Evolutionary conservation across 2,113 vertebrate species (phyloP), one percentile per base, ranked within the genome.

Genomic region (Dromas ardeola): DNA sequence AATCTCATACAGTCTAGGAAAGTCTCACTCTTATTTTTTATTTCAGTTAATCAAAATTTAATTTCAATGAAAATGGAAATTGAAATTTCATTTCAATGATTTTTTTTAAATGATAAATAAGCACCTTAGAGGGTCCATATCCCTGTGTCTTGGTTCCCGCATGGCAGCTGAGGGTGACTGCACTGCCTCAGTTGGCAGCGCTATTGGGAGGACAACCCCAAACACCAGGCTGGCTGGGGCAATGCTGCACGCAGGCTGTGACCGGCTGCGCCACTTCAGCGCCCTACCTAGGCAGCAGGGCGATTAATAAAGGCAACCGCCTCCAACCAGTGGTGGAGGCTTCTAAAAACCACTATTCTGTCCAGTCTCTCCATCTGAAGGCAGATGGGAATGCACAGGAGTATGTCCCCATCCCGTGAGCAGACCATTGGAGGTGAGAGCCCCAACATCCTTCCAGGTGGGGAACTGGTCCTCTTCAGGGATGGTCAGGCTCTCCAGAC

Each of bases 271-370:
- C 40, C 47, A 16, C 43, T 62, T 42, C 47, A 71, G 66, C 10
- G n/a, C 21, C 45, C 23, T 90, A 23, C 65, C 30, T 22, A 23
- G 42, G 32, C 63, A 84, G 38, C 13, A 47, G 18, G 26, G 32
- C 3, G 3, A 50, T 42, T 58, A 53, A 47, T 30, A 67, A 78
- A 71, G 10, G 17, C 40, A 74, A 50, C 10, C 42, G 43, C 29
- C 43, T 67, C 32, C 29, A 81, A 11, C 26, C 29, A 76, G 29
- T n/a, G 0, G 0, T 50, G n/a, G 21, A 78, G 7, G 38, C 23
- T 86, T 94, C 52, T 45, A 71, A 86, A 91, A 86, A 13, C 13
- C 26, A 56, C 62, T 72, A 10, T 8, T 84, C 52, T 52, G 9
- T 59, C 29, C 61, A 49, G 10, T 34, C 81, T 63, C 61, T 89